Evolutionary conservation across 2,113 vertebrate species (phyloP).

Genomic region (Brachypodius melanocephalos): DNA sequence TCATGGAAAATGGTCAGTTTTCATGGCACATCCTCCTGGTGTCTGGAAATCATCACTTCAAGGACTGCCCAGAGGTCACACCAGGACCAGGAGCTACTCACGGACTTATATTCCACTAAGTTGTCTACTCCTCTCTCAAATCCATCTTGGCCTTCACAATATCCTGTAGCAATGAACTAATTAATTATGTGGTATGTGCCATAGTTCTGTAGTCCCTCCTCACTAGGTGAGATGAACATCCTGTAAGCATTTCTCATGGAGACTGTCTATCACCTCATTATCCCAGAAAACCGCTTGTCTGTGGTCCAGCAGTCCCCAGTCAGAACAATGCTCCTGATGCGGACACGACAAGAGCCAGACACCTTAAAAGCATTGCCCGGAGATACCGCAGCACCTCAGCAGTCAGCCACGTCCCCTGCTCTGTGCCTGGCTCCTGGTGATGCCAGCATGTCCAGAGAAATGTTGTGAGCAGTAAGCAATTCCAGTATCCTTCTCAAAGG

Average conservation of each 20-base stretch:
- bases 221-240: constrained; percentile 44
- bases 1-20: neutral
- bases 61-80: neutral
- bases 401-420: neutral
- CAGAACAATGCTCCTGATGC: neutral
- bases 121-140: neutral
- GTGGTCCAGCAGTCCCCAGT: neutral
- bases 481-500: neutral
- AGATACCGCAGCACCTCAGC: neutral
- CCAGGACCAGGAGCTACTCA: neutral
- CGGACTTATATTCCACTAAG: rapidly evolving
- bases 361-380: neutral
- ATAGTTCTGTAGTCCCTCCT: constrained; percentile 10
- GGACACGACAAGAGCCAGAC: neutral
- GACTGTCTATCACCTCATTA: constrained; percentile 45
- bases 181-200: neutral
- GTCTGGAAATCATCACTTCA: neutral
- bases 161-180: constrained; percentile 18
- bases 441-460: constrained; percentile 2
- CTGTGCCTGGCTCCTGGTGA: neutral
- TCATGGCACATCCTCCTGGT: neutral
- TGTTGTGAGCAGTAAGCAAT: neutral
- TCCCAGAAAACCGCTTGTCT: neutral
- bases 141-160: neutral
- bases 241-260: constrained; percentile 17